A percentile compares a stretch with the other conserved stretches of the same genome.
phyloP scores from a whole-genome alignment of 2,113 vertebrate species.

The Muntiacus reevesi region DNA sequence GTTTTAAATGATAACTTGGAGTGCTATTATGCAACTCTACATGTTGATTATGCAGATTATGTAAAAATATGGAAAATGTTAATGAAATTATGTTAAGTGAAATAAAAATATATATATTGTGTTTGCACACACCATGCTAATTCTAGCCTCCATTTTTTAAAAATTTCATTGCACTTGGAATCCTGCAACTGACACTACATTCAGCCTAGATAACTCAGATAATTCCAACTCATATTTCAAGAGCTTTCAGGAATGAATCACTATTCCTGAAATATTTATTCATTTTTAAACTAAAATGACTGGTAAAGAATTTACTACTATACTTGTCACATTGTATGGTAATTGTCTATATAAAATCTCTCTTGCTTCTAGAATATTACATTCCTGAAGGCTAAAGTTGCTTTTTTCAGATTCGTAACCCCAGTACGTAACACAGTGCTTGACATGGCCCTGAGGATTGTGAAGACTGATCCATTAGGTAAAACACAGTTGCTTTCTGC shows the following conservation, averaged over 20 bases:
- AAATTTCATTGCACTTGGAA: constrained; percentile 13
- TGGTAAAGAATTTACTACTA: not conserved
- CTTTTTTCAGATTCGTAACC: not conserved
- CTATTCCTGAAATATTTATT: not conserved
- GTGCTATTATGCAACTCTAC: not conserved
- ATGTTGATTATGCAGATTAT: not conserved
- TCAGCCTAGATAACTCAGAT: not conserved
- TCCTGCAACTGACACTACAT: not conserved
- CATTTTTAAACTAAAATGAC: not conserved
- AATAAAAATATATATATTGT: constrained; percentile 36
- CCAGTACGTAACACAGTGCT: not conserved
- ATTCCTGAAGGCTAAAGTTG: not conserved
- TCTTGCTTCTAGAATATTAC: not conserved
- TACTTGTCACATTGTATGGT: not conserved
- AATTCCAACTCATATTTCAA: not conserved
- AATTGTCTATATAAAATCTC: not conserved
- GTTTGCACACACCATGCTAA: constrained; percentile 27
- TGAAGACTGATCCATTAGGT: not conserved
- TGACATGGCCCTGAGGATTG: not conserved
- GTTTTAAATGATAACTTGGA: not conserved
- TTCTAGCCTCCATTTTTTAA: not conserved
- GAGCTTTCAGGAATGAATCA: not conserved
- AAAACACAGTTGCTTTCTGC: not conserved
- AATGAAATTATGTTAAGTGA: constrained; percentile 27
- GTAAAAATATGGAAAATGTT: constrained; percentile 25